Base-by-base conservation (phyloP, 2,113 vertebrate species). In the Gracilinanus agilis region DNA sequence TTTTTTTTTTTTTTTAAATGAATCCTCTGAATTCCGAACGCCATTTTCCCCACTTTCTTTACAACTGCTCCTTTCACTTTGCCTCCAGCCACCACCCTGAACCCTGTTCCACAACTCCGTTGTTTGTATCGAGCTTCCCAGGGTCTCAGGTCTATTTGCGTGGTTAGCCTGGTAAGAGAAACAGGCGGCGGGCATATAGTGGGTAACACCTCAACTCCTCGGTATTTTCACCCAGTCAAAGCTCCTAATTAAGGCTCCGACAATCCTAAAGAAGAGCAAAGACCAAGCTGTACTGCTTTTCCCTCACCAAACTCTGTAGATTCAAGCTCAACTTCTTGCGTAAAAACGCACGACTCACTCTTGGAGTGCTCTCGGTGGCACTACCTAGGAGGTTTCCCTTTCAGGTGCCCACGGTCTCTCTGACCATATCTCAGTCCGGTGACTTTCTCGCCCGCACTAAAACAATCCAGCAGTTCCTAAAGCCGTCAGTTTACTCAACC, bases 1-100 rank as follows among this genome's bases (percentile, higher is more conserved):
- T n/a, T n/a, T n/a, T n/a, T n/a, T n/a, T n/a, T n/a, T n/a, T 19
- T 53, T n/a, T 40, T 75, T n/a, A 7, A 49, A 75, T 25, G 93
- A 55, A 44, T 54, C n/a, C 92, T 16, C 89, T 93, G 95, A 96
- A 93, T 96, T 90, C 54, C 91, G 55, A 94, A 24, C 3, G 44
- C 40, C 90, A 92, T 40, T 2, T 94, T 96, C 55, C 44, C 83
- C 34, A 75, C 34, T 21, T 75, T 75, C 67, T 75, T 75, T 19
- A 19, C 67, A 75, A 75, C 34, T 75, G 4, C 34, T 21, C 4
- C 34, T 75, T 16, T 21, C 34, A 75, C 16, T 9, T 75, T 40
- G 16, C 34, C 40, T 75, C 1, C 67, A 40, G 21, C 16, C 19
- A 75, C 1, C 67, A 40, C 16, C 29, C 61, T 12, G 61, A 67